These are phyloP conservation scores for Aquatica leii DNA, from an alignment of 2,888 invertebrate genomes.

Conservation along the genomic window DNA sequence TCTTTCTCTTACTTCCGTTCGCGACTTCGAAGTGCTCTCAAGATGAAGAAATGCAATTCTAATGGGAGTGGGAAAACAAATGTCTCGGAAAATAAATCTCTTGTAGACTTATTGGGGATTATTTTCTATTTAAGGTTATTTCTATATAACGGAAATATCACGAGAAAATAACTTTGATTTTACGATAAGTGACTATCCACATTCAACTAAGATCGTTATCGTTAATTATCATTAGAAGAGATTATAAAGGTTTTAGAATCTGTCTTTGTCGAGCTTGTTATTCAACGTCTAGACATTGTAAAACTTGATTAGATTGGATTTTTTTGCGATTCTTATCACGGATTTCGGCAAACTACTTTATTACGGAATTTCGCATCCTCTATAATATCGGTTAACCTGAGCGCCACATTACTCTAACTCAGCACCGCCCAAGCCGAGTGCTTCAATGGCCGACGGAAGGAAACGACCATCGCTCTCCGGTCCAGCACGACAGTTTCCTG, in stretches of 20 bases:
- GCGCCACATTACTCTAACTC: conserved; percentile 24
- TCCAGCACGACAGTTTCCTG: conserved; percentile 49
- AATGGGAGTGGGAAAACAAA: conserved; percentile 39
- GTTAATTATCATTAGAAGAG: too few relatives aligned
- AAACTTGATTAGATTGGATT: background rate
- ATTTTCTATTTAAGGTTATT: conserved; percentile 44
- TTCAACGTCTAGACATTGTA: too few relatives aligned
- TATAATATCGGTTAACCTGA: conserved; percentile 35
- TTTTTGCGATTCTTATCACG: conserved; percentile 5
- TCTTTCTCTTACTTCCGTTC: conserved; percentile 47
- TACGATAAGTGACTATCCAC: conserved; percentile 1
- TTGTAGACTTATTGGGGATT: conserved; percentile 43
- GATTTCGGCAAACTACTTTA: conserved; percentile 3
- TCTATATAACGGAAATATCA: conserved; percentile 27
- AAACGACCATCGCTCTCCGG: conserved; percentile 52
- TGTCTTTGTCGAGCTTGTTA: too few relatives aligned
- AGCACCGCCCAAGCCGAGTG: conserved; percentile 28
- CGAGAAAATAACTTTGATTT: conserved; percentile 15
- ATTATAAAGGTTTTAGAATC: too few relatives aligned
- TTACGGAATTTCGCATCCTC: conserved; percentile 13
- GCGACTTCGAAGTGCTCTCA: conserved; percentile 31
- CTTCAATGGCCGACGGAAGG: conserved; percentile 50
- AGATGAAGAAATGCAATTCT: conserved; percentile 39
- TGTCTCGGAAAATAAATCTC: conserved; percentile 46
- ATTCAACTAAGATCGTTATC: background rate